phyloP scores from a whole-genome alignment of 2,113 vertebrate species.

The Salvelinus fontinalis region DNA sequence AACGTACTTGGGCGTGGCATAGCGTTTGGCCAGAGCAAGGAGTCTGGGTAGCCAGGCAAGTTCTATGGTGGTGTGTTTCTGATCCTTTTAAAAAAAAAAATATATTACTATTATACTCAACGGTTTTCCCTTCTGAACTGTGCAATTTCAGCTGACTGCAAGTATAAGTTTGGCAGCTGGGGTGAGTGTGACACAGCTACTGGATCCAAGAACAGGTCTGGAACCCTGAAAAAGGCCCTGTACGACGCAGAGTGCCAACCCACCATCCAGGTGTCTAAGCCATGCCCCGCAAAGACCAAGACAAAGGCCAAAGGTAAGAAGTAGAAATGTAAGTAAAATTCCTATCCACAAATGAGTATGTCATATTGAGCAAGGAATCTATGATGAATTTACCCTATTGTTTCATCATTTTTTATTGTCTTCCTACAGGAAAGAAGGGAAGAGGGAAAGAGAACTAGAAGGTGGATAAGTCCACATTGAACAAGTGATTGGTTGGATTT shows the following conservation, averaged over 20 bases:
- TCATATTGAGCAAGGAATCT: background rate
- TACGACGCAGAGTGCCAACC: slow-evolving; percentile 85
- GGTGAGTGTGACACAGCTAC: slow-evolving; percentile 81
- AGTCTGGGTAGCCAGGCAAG: too few species aligned
- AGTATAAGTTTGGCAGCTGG: slow-evolving; percentile 90
- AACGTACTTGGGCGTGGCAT: too few species aligned
- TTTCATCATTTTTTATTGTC: slow-evolving; percentile 40
- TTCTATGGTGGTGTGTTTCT: background rate
- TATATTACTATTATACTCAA: background rate
- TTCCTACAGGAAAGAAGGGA: slow-evolving; percentile 80
- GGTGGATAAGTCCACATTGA: slow-evolving; percentile 8
- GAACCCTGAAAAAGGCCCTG: slow-evolving; percentile 84
- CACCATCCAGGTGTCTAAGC: slow-evolving; percentile 82
- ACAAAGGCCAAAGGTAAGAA: slow-evolving; percentile 84
- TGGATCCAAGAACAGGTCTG: slow-evolving; percentile 75
- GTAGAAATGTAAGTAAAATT: background rate
- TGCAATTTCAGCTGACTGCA: slow-evolving; percentile 82
- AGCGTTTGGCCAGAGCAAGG: too few species aligned
- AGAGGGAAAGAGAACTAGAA: slow-evolving; percentile 77
- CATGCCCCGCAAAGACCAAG: slow-evolving; percentile 83
- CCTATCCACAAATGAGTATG: too few species aligned
- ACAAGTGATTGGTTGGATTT: slow-evolving; percentile 4
- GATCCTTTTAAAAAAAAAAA: too few species aligned
- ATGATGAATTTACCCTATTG: background rate
- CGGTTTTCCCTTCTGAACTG: background rate